phyloP scores from a whole-genome alignment of 2,888 invertebrate species.

The Volucella inanis region DNA sequence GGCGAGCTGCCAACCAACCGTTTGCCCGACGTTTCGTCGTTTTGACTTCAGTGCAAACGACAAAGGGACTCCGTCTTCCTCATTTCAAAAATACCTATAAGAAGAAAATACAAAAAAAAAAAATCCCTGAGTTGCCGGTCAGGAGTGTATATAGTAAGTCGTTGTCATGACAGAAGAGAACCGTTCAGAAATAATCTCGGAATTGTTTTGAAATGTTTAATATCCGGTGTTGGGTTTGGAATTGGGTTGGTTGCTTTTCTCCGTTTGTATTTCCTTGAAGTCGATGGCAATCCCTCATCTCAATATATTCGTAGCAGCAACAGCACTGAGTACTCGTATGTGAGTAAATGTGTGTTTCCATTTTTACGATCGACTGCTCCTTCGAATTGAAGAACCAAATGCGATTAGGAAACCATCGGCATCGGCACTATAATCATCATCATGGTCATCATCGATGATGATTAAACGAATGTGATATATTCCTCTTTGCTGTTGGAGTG shows the following conservation, averaged over 20 bases:
- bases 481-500: conserved; percentile 33
- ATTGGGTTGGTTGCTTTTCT: conserved; percentile 15
- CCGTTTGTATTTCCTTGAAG: not conserved
- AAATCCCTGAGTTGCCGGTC: conserved; percentile 40
- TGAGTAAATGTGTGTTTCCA: conserved; percentile 33
- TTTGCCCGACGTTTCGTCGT: conserved; percentile 29
- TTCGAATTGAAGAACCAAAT: conserved; percentile 72
- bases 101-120: conserved; percentile 18
- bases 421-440: conserved; percentile 60
- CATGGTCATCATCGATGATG: conserved; percentile 58
- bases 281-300: conserved; percentile 49
- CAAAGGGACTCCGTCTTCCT: conserved; percentile 6
- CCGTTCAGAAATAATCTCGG: conserved; percentile 71
- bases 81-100: not conserved
- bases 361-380: conserved; percentile 70
- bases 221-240: conserved; percentile 63
- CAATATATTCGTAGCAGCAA: conserved; percentile 7
- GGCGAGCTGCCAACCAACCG: conserved; percentile 21
- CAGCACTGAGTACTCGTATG: conserved; percentile 23
- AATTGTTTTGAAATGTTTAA: conserved; percentile 74
- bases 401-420: conserved; percentile 71
- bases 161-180: conserved; percentile 64
- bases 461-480: conserved; percentile 67
- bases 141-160: conserved; percentile 40
- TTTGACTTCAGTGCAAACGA: not conserved